Base-by-base conservation (phyloP, 2,113 vertebrate genomes). In the Lathamus discolor region DNA sequence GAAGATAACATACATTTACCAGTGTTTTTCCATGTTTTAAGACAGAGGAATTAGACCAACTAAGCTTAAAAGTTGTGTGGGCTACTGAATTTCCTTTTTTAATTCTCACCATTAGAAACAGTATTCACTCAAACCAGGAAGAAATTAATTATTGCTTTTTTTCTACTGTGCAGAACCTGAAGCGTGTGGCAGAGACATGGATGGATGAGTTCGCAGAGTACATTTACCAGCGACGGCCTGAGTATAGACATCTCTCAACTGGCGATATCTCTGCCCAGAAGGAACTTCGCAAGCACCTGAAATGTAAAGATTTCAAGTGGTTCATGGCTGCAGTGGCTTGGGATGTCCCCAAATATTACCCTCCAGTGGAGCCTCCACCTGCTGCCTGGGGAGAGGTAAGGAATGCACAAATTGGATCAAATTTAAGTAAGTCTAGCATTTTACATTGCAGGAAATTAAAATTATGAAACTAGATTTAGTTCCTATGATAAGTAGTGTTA, bases 251-350 rank as follows among this genome's bases (percentile, higher is more conserved):
- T 72, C 98, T 99, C 43, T 99, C 98, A 44, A 98, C 99, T 0
- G 99, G 99, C 6, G 99, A 99, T 95, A 98, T 99, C 94, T 98
- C 98, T 1, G 97, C 98, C 54, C 99, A 99, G 97, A 99, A 99
- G 90, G 98, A 98, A 74, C 95, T 99, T 62, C 98, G 99, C 81
- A 99, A 98, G 43, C 98, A 98, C 39, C 98, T 99, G 9, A 98
- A 98, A 90, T 99, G 99, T 97, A 99, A 98, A 96, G 98, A 99
- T 96, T 99, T 99, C 98, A 98, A 98, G 83, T 99, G 99, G 99
- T 99, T 98, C 97, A 99, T 99, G 99, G 97, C 98, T 75, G 97
- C 98, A 0, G 99, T 99, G 97, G 99, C 99, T 92, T 99, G 99
- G 99, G 99, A 99, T 55, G 98, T 99, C 86, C 98, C 98, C 13